Evolutionary conservation across 2,113 vertebrate genomes (phyloP).

Genomic region (Pachyramphus minor): DNA sequence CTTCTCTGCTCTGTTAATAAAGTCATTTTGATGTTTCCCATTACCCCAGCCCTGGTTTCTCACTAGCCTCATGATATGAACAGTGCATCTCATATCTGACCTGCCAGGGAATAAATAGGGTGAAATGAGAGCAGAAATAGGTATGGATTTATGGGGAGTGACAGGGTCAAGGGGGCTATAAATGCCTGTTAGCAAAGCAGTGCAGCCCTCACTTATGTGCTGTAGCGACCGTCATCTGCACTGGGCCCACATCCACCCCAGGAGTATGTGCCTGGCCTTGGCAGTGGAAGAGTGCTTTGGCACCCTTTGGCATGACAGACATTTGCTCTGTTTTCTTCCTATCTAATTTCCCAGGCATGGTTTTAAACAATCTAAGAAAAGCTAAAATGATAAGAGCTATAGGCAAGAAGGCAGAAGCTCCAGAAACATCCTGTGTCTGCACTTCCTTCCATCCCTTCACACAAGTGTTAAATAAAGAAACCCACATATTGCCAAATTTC

Average conservation of each 20-base stretch:
- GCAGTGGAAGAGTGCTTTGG: neutral
- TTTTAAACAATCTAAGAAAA: neutral
- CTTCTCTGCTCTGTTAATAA: conserved; percentile 8
- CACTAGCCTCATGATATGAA: conserved; percentile 1
- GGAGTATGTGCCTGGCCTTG: neutral
- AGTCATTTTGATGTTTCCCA: conserved; percentile 25
- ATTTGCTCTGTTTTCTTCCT: neutral
- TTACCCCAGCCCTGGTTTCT: neutral
- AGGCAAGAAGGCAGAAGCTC: neutral
- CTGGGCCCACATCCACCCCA: neutral
- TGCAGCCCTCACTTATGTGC: neutral
- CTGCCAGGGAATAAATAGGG: conserved; percentile 15
- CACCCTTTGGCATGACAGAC: neutral
- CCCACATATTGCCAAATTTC: neutral
- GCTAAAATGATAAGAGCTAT: neutral
- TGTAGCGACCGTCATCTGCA: neutral
- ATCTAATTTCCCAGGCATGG: neutral
- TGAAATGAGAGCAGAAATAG: conserved; percentile 36
- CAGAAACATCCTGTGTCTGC: neutral
- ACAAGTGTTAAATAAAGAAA: neutral
- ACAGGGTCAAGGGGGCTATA: conserved; percentile 37
- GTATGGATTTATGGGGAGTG: conserved; percentile 33
- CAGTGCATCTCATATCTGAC: neutral
- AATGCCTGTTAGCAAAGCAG: conserved; percentile 23
- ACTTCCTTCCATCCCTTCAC: neutral